Evolutionary conservation across 2,113 vertebrate species (phyloP).

Genomic region (Athene cunicularia): DNA sequence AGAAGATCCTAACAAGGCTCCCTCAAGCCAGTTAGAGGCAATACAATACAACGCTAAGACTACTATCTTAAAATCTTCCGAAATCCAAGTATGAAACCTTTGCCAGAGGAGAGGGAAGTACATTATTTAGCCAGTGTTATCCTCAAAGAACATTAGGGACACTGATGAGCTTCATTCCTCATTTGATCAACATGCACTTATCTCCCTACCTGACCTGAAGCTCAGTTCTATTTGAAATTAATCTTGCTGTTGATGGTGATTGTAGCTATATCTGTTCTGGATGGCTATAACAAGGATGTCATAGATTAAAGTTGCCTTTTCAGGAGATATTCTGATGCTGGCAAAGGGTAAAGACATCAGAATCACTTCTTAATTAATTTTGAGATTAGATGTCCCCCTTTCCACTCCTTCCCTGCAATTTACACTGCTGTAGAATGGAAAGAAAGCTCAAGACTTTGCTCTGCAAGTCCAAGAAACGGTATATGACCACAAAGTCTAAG

Average conservation of each 20-base stretch:
- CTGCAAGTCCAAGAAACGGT: background rate
- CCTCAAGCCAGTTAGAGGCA: background rate
- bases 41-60: background rate
- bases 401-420: background rate
- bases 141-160: background rate
- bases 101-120: background rate
- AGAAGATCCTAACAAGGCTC: background rate
- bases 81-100: background rate
- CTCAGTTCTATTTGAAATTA: background rate
- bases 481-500: background rate
- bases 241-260: background rate
- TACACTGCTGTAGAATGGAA: background rate
- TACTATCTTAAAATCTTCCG: background rate
- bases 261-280: background rate
- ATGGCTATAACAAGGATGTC: background rate
- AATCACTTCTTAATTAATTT: background rate
- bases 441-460: background rate
- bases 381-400: background rate
- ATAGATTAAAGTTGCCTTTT: background rate
- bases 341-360: background rate
- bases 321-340: background rate
- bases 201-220: background rate
- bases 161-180: background rate
- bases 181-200: background rate
- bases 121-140: background rate